phyloP scores from a whole-genome alignment of 2,888 invertebrate genomes.

The Lepidochrysops patricia region DNA sequence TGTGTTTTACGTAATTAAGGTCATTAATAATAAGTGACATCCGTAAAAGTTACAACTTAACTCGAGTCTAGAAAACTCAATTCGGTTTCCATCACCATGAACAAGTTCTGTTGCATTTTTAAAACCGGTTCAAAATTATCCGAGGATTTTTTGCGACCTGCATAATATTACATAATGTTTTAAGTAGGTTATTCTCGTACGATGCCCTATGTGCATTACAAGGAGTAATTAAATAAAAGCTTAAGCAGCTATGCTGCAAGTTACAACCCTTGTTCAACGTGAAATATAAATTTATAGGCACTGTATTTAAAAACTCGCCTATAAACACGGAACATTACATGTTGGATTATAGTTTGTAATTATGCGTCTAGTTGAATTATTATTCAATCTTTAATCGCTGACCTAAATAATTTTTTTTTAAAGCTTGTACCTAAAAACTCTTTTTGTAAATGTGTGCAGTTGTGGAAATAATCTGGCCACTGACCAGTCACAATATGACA shows the following conservation, averaged over 20 bases:
- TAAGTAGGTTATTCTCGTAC: not conserved
- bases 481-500: no score
- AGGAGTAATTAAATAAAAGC: not conserved
- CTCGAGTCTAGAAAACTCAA: no score
- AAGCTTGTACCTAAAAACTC: not conserved
- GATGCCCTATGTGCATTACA: not conserved
- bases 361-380: not conserved
- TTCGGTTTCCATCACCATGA: no score
- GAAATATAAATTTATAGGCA: not conserved
- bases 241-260: not conserved
- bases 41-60: no score
- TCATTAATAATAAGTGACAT: no score
- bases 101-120: no score
- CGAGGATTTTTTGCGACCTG: no score
- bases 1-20: no score
- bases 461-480: no score
- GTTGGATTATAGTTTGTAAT: not conserved
- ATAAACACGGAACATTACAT: constrained; percentile 10
- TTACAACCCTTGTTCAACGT: not conserved
- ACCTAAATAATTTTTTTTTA: not conserved
- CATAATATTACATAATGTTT: not conserved
- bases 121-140: no score
- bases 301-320: not conserved
- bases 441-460: no score
- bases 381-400: not conserved